These are phyloP conservation scores for Patella depressa DNA, from an alignment of 2,888 invertebrate species.

Conservation along the genomic window DNA sequence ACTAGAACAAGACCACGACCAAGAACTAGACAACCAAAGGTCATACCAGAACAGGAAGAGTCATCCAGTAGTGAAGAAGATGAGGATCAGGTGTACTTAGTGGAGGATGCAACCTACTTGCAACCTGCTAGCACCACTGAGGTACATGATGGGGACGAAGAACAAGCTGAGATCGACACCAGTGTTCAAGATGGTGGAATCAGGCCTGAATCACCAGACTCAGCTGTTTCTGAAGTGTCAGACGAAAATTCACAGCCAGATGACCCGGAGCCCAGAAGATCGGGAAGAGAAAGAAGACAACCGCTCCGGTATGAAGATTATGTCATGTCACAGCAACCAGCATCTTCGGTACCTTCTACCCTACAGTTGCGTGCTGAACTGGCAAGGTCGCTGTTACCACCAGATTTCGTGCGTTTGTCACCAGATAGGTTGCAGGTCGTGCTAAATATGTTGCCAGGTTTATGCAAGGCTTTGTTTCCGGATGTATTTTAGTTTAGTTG, in stretches of 20 bases:
- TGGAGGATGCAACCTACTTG: constrained; percentile 6
- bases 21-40: background rate
- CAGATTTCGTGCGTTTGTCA: background rate
- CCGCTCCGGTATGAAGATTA: background rate
- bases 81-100: background rate
- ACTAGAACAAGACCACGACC: background rate
- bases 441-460: background rate
- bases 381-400: background rate
- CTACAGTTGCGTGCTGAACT: background rate
- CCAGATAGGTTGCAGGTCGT: background rate
- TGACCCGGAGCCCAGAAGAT: background rate
- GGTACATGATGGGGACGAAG: background rate
- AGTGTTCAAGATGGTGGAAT: background rate
- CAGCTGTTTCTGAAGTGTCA: background rate
- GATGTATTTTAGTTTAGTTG: background rate
- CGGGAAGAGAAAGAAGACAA: background rate
- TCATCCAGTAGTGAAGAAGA: constrained; percentile 1
- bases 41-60: background rate
- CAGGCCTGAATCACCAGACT: background rate
- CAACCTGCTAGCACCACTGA: constrained; percentile 2
- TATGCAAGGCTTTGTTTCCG: background rate
- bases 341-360: background rate
- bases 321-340: background rate
- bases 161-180: background rate
- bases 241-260: background rate